phyloP scores from a whole-genome alignment of 2,888 invertebrate species.

The Silvanus unidentatus region DNA sequence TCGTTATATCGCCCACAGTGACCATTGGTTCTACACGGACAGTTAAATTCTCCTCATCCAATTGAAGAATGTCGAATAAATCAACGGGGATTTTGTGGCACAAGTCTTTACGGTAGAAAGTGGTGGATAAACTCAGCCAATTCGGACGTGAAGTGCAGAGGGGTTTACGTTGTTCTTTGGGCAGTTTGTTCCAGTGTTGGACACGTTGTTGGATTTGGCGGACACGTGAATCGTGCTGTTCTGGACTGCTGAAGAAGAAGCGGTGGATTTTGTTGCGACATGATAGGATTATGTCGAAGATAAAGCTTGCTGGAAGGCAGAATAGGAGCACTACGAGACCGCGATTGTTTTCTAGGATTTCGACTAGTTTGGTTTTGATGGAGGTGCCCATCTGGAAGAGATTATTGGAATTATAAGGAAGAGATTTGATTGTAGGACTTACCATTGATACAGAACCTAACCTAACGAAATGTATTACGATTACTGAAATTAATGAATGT shows the following conservation, averaged over 20 bases:
- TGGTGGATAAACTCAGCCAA: constrained; percentile 63
- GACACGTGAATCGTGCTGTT: constrained; percentile 48
- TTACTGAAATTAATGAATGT: too few relatives aligned
- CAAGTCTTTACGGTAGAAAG: constrained; percentile 59
- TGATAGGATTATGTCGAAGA: constrained; percentile 51
- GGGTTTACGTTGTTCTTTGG: constrained; percentile 47
- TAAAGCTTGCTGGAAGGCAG: constrained; percentile 61
- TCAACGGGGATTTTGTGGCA: constrained; percentile 60
- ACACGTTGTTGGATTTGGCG: constrained; percentile 50
- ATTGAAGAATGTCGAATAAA: constrained; percentile 55
- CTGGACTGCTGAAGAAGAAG: constrained; percentile 41
- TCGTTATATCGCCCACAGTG: constrained; percentile 60
- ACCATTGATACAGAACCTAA: too few relatives aligned
- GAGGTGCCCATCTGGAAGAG: too few relatives aligned
- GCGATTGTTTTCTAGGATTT: constrained; percentile 57
- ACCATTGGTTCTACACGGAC: constrained; percentile 63
- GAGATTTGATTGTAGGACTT: too few relatives aligned
- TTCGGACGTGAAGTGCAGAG: constrained; percentile 64
- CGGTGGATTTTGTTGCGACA: constrained; percentile 43
- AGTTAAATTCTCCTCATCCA: constrained; percentile 54
- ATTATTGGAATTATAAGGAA: too few relatives aligned
- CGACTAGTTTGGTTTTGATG: constrained; percentile 42
- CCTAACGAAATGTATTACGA: too few relatives aligned
- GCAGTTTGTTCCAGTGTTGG: constrained; percentile 51
- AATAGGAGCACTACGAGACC: constrained; percentile 59